Evolutionary conservation across 2,888 invertebrate species (phyloP), one percentile per base, ranked within the genome.

Genomic region (Ornithoptera alexandrae): DNA sequence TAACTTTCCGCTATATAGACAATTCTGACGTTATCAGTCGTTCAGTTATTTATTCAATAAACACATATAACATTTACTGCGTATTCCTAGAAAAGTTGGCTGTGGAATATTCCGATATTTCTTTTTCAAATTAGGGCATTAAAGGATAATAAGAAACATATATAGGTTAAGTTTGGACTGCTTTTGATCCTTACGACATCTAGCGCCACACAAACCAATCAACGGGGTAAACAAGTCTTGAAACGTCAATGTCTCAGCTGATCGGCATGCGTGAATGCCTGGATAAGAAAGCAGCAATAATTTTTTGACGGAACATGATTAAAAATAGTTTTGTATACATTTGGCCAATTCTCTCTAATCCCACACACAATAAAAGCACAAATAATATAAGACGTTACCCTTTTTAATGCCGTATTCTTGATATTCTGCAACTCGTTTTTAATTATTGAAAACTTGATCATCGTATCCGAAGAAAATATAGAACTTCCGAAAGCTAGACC

Each of bases 381-480:
- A 95, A 89, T 89, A 90, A 85, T 80, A 78, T 80, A 89, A 96
- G 85, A 89, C 89, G 80, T 94, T 96, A 98, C 98, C 98, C 98
- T 95, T 94, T 97, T 98, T 78, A 99, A 94, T 88, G 98, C 98
- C 88, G 97, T 97, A 89, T 97, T 97, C 95, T 97, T 97, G 88
- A 98, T 98, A 93, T 99, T 99, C 94, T 98, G 98, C 86, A 99
- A 94, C 93, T 99, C 99, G 89, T 98, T 98, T 88, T 96, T 96
- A 86, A 99, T 99, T 78, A 99, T 96, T 88, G 97, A 97, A 91
- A 98, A 98, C 93, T 98, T 98, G 97, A 99, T 98, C 95, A 98
- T 96, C 15, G 98, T 98, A 86, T 98, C 98, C 70, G 98, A 98
- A 84, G 97, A 98, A 93, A 98, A 98, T 84, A 98, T 96, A 74